phyloP scores from a whole-genome alignment of 2,888 invertebrate genomes.

The Pseudanteris insignis region DNA sequence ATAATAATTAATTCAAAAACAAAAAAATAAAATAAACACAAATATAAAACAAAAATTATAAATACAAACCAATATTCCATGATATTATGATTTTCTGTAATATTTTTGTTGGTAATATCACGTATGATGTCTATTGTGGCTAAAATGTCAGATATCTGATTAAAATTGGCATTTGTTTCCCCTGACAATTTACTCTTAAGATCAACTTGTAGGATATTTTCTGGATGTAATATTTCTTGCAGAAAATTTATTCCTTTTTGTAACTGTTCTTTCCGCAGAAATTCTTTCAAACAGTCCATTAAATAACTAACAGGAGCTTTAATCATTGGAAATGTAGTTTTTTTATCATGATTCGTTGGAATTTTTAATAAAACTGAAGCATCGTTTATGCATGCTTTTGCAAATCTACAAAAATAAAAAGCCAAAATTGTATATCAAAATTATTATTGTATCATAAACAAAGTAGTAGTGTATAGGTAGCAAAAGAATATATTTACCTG shows the following conservation, averaged over 20 bases:
- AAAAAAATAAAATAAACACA: too few relatives aligned
- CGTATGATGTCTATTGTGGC: conserved; percentile 26
- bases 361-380: conserved; percentile 42
- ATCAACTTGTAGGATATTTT: not conserved
- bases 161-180: not conserved
- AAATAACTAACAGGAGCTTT: conserved; percentile 56
- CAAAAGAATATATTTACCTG: too few relatives aligned
- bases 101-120: conserved; percentile 48
- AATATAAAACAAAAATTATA: not conserved
- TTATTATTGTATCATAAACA: too few relatives aligned
- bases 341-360: conserved; percentile 35
- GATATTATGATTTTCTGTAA: conserved; percentile 50
- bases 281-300: conserved; percentile 54
- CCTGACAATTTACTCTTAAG: not conserved
- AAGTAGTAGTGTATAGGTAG: too few relatives aligned
- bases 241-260: conserved; percentile 13
- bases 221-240: not conserved
- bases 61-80: conserved; percentile 50
- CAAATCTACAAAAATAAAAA: conserved; percentile 51
- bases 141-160: conserved; percentile 48
- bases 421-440: too few relatives aligned
- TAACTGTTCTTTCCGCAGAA: conserved; percentile 34
- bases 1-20: too few relatives aligned
- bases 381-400: conserved; percentile 51
- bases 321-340: conserved; percentile 53